Conservation (phyloP, 2,888 invertebrate species). For the Marasmarcha lunaedactyla region DNA sequence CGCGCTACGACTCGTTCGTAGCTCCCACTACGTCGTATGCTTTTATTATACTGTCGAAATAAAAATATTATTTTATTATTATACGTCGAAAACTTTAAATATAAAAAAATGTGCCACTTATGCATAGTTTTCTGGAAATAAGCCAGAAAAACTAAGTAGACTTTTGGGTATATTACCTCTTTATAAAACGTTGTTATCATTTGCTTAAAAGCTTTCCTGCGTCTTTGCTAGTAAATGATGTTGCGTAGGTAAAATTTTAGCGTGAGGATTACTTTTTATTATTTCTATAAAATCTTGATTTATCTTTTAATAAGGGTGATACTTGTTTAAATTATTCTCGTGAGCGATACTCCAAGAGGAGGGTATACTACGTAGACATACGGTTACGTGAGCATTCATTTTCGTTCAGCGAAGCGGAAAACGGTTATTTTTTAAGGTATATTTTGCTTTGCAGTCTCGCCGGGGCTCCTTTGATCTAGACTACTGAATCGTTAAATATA, state of each 20-base stretch:
- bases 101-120: conserved; percentile 1
- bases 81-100: not conserved
- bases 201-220: too few species aligned
- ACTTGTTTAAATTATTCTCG: too few species aligned
- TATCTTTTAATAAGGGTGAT: too few species aligned
- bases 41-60: too few species aligned
- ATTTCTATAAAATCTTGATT: not conserved
- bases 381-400: conserved; percentile 14
- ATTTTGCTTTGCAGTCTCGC: conserved; percentile 12
- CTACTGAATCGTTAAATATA: not conserved
- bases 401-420: conserved; percentile 16
- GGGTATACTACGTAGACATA: not conserved
- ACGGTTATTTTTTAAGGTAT: conserved; percentile 15
- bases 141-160: conserved; percentile 6
- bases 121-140: conserved; percentile 7
- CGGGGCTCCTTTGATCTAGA: not conserved
- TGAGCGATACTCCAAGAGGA: not conserved
- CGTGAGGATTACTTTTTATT: conserved; percentile 3
- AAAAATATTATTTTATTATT: conserved; percentile 1
- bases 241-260: too few species aligned
- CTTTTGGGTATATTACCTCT: conserved; percentile 3
- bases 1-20: too few species aligned
- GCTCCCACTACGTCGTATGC: too few species aligned
- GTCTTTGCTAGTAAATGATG: not conserved
- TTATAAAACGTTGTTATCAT: too few species aligned